Evolutionary conservation across 1,140 invertebrate genomes (phyloP).

Genomic region (Halesus radiatus): DNA sequence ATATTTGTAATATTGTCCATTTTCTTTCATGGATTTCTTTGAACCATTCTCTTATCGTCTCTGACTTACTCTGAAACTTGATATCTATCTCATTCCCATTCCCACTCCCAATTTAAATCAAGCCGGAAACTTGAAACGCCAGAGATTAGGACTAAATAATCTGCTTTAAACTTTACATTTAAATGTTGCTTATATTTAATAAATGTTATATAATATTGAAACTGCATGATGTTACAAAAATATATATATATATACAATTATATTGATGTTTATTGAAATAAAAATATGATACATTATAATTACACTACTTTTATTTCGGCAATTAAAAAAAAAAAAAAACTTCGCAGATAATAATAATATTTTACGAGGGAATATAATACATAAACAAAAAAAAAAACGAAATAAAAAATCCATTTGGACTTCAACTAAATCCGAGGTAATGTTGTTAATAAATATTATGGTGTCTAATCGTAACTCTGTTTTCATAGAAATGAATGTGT

Average conservation of each 20-base stretch:
- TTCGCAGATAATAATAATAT: background rate
- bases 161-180: slow-evolving; percentile 45
- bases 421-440: slow-evolving; percentile 52
- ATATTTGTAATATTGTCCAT: too few relatives aligned
- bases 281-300: slow-evolving; percentile 39
- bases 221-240: slow-evolving; percentile 46
- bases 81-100: too few relatives aligned
- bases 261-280: slow-evolving; percentile 50
- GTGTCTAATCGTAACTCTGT: slow-evolving; percentile 58
- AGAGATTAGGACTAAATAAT: slow-evolving; percentile 35
- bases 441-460: slow-evolving; percentile 55
- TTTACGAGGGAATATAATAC: background rate
- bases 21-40: too few relatives aligned
- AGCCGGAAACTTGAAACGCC: slow-evolving; percentile 5
- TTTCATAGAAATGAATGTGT: slow-evolving; percentile 56
- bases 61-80: too few relatives aligned
- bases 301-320: slow-evolving; percentile 25
- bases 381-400: slow-evolving; percentile 24
- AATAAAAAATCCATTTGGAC: slow-evolving; percentile 46
- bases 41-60: too few relatives aligned
- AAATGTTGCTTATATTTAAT: slow-evolving; percentile 49
- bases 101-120: too few relatives aligned
- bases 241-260: slow-evolving; percentile 49
- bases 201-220: slow-evolving; percentile 38
- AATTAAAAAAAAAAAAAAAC: slow-evolving; percentile 42